phyloP scores from a whole-genome alignment of 35 echinoderm and acorn worm genomes.

The Ptychodera flava region DNA sequence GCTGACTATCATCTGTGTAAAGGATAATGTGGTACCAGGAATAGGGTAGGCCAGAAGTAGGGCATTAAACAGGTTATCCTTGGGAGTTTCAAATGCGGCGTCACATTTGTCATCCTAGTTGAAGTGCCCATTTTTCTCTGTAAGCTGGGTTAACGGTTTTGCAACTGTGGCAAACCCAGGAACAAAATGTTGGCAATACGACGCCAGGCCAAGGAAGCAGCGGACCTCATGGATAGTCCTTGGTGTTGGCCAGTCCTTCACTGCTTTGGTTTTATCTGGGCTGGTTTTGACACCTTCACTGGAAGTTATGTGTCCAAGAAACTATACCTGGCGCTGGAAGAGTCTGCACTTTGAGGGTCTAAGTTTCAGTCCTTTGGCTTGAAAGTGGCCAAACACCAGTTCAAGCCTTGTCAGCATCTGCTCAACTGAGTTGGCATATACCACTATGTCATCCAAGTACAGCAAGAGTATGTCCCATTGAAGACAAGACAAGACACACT shows the following conservation, averaged over 20 bases:
- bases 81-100: too few relatives aligned
- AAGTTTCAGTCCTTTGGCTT: constrained; percentile 26
- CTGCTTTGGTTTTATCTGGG: constrained; percentile 28
- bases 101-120: constrained; percentile 29
- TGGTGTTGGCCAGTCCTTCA: constrained; percentile 29
- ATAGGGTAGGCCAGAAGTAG: constrained; percentile 37
- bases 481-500: too few relatives aligned
- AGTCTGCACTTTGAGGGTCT: constrained; percentile 39
- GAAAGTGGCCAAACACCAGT: constrained; percentile 9
- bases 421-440: too few relatives aligned
- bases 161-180: constrained; percentile 9
- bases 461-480: too few relatives aligned
- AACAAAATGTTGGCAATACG: constrained; percentile 28
- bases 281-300: constrained; percentile 25
- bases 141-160: background rate
- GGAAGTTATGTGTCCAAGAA: constrained; percentile 49
- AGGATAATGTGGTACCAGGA: constrained; percentile 14
- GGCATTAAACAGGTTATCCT: background rate
- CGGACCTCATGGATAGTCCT: constrained; percentile 25
- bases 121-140: constrained; percentile 12
- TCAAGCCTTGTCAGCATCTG: too few relatives aligned
- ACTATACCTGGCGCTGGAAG: constrained; percentile 27
- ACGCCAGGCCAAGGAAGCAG: constrained; percentile 40
- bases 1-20: constrained; percentile 41
- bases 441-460: too few relatives aligned